phyloP scores from a whole-genome alignment of 2,888 invertebrate species.

The Fissipunctia ypsillon region DNA sequence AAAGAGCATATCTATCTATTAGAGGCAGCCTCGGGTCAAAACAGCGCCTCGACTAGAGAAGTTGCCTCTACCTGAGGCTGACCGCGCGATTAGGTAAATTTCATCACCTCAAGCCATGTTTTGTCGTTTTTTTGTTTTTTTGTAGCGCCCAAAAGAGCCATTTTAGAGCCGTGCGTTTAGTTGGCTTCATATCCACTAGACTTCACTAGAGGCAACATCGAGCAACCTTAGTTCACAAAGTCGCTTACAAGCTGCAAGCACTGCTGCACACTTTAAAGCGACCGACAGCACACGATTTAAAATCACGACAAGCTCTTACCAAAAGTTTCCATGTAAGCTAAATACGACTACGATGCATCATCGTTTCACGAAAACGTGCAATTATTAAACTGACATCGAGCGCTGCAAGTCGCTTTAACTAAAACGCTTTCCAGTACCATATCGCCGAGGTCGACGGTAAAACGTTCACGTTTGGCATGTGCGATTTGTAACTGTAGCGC shows the following conservation, averaged over 20 bases:
- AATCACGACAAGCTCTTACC: background rate
- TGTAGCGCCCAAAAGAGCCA: background rate
- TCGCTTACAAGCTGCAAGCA: background rate
- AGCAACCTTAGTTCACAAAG: background rate
- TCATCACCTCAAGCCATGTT: background rate
- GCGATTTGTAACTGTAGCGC: conserved; percentile 42
- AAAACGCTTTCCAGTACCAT: conserved; percentile 36
- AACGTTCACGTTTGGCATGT: conserved; percentile 15
- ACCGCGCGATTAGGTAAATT: background rate
- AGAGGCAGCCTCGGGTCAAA: background rate
- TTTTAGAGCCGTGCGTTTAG: background rate
- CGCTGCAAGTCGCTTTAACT: conserved; percentile 13
- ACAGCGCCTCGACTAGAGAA: background rate
- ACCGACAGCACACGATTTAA: background rate
- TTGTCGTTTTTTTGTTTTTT: background rate
- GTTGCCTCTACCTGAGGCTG: background rate
- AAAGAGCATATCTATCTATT: background rate
- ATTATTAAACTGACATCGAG: conserved; percentile 34
- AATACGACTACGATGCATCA: conserved; percentile 11
- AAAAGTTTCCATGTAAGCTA: background rate
- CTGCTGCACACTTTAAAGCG: background rate
- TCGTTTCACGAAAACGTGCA: conserved; percentile 22
- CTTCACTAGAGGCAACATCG: background rate
- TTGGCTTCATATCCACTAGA: background rate
- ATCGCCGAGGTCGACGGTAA: conserved; percentile 27